Conservation (phyloP, 2,888 invertebrate species). For the Ecliptopera silaceata region DNA sequence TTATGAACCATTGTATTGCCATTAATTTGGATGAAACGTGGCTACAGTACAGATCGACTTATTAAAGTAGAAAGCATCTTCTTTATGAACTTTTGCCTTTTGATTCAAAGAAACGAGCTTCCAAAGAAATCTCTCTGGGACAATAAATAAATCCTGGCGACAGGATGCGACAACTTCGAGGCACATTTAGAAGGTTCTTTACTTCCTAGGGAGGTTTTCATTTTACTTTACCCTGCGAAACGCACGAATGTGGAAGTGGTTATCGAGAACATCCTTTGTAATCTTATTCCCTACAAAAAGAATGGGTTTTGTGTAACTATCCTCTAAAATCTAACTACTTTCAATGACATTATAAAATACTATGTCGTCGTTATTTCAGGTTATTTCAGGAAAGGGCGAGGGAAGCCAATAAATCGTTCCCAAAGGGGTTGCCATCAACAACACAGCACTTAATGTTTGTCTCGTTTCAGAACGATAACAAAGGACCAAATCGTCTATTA, state of each 20-base stretch:
- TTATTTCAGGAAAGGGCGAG: constrained; percentile 25
- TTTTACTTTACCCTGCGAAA: not conserved
- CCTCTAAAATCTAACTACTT: not conserved
- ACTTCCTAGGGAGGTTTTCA: not conserved
- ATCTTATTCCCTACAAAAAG: not conserved
- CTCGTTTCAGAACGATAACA: constrained; percentile 33
- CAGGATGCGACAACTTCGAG: not conserved
- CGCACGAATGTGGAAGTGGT: not conserved
- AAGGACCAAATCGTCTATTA: constrained; percentile 28
- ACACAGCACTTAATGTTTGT: constrained; percentile 36
- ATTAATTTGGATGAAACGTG: constrained; percentile 52
- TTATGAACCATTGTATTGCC: constrained; percentile 73
- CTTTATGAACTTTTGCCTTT: constrained; percentile 36
- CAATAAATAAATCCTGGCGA: not conserved
- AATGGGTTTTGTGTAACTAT: not conserved
- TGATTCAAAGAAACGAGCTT: constrained; percentile 8
- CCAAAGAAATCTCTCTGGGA: not conserved
- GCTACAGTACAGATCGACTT: constrained; percentile 44
- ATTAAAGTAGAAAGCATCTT: constrained; percentile 44
- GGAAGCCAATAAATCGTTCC: constrained; percentile 25
- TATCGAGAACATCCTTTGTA: not conserved
- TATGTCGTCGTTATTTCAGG: constrained; percentile 22
- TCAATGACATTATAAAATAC: constrained; percentile 11
- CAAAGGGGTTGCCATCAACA: constrained; percentile 30
- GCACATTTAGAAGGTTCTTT: not conserved